Percentiles rank a stretch among this genome's conserved stretches.
Conservation (phyloP, 2,113 vertebrate genomes). For the Corythaeola cristata region DNA sequence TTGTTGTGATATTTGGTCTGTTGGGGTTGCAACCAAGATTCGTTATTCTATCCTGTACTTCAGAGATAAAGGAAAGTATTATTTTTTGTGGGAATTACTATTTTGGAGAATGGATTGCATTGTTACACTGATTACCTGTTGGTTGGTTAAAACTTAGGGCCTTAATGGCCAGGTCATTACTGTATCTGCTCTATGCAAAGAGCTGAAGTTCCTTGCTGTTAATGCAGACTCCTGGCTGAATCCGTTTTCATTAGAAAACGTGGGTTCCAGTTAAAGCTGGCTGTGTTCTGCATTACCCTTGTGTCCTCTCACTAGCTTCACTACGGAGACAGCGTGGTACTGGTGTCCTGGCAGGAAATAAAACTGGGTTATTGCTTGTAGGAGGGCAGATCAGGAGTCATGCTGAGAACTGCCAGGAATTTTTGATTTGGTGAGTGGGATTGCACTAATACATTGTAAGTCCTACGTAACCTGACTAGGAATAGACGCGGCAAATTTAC, state of each 20-base stretch:
- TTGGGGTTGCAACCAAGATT: not conserved
- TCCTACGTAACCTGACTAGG: not conserved
- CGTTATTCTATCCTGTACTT: not conserved
- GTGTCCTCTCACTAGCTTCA: fast-evolving
- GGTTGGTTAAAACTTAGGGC: not conserved
- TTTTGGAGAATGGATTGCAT: not conserved
- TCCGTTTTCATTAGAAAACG: not conserved
- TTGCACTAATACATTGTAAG: not conserved
- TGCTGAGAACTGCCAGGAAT: not conserved
- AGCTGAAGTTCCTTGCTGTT: not conserved
- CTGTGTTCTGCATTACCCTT: fast-evolving
- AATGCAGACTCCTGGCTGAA: not conserved
- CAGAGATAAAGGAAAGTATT: not conserved
- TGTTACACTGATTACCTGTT: not conserved
- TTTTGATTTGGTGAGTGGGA: not conserved
- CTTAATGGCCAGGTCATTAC: not conserved
- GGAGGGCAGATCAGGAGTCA: not conserved
- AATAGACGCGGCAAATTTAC: not conserved
- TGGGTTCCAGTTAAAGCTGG: not conserved
- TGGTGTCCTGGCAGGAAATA: not conserved
- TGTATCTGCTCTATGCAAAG: not conserved
- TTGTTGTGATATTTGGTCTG: not conserved
- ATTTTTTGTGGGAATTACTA: not conserved
- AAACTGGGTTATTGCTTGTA: not conserved
- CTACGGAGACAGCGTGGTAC: not conserved